These are phyloP conservation scores for Ashinkailepas kermadecensis DNA, from an alignment of 2,888 invertebrate species.

Conservation along the genomic window DNA sequence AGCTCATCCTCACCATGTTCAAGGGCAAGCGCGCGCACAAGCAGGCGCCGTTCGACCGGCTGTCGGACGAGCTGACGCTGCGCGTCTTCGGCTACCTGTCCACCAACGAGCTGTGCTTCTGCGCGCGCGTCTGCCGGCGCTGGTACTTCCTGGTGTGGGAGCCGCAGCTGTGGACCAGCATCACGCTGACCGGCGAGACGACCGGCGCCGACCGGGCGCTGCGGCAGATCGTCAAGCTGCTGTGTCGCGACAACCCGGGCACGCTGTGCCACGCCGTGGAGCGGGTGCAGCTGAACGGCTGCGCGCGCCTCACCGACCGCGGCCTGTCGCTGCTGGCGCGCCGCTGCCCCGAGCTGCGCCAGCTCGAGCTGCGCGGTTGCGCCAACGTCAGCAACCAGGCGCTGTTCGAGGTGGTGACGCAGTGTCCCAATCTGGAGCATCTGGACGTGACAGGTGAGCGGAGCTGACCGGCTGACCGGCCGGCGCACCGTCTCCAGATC, in stretches of 20 bases:
- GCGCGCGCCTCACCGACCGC: constrained; percentile 64
- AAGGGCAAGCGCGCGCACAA: constrained; percentile 42
- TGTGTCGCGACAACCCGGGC: constrained; percentile 43
- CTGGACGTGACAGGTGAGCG: constrained; percentile 70
- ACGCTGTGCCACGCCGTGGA: constrained; percentile 45
- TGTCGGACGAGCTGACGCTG: constrained; percentile 60
- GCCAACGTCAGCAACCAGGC: constrained; percentile 65
- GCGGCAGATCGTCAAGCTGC: constrained; percentile 37
- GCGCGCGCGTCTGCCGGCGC: constrained; percentile 65
- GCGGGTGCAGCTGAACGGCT: constrained; percentile 56
- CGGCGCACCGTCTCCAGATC: no score
- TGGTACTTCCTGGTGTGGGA: constrained; percentile 72
- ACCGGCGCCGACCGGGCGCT: constrained; percentile 53
- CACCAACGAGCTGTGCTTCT: constrained; percentile 60
- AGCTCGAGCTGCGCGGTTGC: constrained; percentile 69
- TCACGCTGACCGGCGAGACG: constrained; percentile 54
- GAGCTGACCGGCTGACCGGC: neutral
- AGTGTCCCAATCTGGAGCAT: constrained; percentile 71
- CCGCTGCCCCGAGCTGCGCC: constrained; percentile 71
- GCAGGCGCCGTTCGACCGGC: constrained; percentile 48
- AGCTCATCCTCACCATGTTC: constrained; percentile 38
- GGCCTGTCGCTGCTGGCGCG: constrained; percentile 67
- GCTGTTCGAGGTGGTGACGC: constrained; percentile 66
- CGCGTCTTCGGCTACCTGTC: constrained; percentile 62
- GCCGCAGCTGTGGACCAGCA: constrained; percentile 63